Evolutionary conservation across 1,140 invertebrate species (phyloP), one percentile per base, ranked within the genome.

Genomic region (Venustaconcha ellipsiformis): DNA sequence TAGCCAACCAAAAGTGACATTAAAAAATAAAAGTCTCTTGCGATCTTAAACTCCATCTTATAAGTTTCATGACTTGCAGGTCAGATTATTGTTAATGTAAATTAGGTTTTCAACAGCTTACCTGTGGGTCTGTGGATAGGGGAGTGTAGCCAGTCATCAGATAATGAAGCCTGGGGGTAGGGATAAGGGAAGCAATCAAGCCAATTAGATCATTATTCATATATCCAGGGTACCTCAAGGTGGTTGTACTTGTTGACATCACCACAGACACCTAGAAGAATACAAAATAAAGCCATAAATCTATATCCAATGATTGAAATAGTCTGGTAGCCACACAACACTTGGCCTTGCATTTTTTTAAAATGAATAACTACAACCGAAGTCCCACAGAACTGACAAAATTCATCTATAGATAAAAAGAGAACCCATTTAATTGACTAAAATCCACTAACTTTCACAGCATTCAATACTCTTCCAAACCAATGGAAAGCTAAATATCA

Each of bases 141-240:
- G 98, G 98, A 18, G 98, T 99, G 88, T 98, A 99, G 13, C 98
- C 98, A 14, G 98, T 99, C 96, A 99, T 99, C 1, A 99, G 91
- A 88, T 99, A 99, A 91, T 99, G 98, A 57, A 99, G 92, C 18
- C 96, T 92, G 48, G 98, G 98, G 1, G 97, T 99, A 1, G 98
- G 98, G 83, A 99, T 99, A 1, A 99, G 92, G 0, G 97, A 96
- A 20, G 97, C 96, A 80, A 99, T 96, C 70, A 99, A 91, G 63
- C 97, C 97, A 89, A 98, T 96, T 56, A 99, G 92, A 91, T 99
- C 97, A 90, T 99, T 99, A 89, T 99, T 99, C 96, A 99, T 99
- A 89, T 99, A 99, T 2, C 97, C 97, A 23, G 98, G 98, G 92
- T 99, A 99, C 81, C 97, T 94, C 64, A 99, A 89, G 2, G 97